Base-by-base conservation (phyloP, 2,888 invertebrate species). In the Ectropis crepuscularia region DNA sequence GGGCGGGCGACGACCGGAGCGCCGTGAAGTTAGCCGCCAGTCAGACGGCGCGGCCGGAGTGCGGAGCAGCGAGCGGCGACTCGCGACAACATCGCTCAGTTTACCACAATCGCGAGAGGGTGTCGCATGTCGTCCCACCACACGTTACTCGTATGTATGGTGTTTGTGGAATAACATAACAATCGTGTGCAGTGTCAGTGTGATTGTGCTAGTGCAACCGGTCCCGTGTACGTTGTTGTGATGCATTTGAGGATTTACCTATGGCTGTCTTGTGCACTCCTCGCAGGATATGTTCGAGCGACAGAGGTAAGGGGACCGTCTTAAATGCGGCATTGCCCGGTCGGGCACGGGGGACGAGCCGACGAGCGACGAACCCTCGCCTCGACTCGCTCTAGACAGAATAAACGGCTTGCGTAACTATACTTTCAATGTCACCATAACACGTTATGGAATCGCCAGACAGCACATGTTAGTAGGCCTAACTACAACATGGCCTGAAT, bases 171-270 rank as follows among this genome's bases (percentile, higher is more conserved):
- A 86, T 90, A 90, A 89, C 89, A 88, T 87, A 89, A 90, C 91
- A 88, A 82, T 91, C 90, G 81, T 81, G 90, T 91, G 88, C 81
- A 83, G 91, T 92, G 92, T 82, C 88, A 83, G 84, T 83, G 86
- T 86, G 86, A 84, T 87, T 83, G 90, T 90, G 90, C 82, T 81
- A 81, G 86, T 86, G 88, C 87, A 82, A 84, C 86, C 81, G 83
- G 79, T 82, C 83, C 85, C 74, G 82, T 81, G 86, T 81, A 83
- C 82, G 81, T 88, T 91, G 90, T 94, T 93, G 95, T 95, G 94
- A 96, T 96, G 96, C 94, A 95, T 94, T 95, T 95, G 89, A 95
- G 95, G 95, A 95, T 95, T 95, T 95, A 94, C 88, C 92, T 95
- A 93, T 93, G 95, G 94, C 92, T 95, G 93, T 94, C 94, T 93